phyloP scores from a whole-genome alignment of 2,888 invertebrate species.

The Spisula subtruncata region DNA sequence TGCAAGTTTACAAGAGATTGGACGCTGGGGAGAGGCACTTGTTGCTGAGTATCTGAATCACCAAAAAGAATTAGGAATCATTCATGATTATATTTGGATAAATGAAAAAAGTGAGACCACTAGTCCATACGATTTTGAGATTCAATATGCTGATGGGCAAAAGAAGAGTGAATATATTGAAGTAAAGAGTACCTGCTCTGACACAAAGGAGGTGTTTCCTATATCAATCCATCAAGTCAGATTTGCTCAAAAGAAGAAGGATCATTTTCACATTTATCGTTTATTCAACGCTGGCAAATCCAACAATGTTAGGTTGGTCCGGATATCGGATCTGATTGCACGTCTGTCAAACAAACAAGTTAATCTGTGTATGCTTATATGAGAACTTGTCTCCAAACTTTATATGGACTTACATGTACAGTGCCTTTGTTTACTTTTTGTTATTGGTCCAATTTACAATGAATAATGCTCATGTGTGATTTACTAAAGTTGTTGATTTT shows the following conservation, averaged over 20 bases:
- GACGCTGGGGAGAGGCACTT: slow-evolving; percentile 84
- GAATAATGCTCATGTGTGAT: slow-evolving; percentile 76
- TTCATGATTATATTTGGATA: slow-evolving; percentile 79
- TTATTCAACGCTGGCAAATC: slow-evolving; percentile 84
- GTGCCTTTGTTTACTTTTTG: not conserved
- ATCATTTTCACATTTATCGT: slow-evolving; percentile 84
- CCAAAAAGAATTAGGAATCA: slow-evolving; percentile 74
- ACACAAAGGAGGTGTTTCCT: slow-evolving; percentile 83
- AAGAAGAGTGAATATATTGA: slow-evolving; percentile 69
- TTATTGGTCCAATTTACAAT: slow-evolving; percentile 60
- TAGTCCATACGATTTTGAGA: slow-evolving; percentile 84
- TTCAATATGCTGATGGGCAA: slow-evolving; percentile 69
- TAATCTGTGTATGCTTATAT: slow-evolving; percentile 81
- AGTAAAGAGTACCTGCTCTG: slow-evolving; percentile 81
- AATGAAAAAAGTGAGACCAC: slow-evolving; percentile 80
- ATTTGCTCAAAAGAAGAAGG: slow-evolving; percentile 82
- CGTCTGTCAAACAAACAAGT: slow-evolving; percentile 81
- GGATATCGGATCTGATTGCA: slow-evolving; percentile 82
- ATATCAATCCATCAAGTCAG: slow-evolving; percentile 84
- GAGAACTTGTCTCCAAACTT: not conserved
- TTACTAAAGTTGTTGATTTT: not conserved
- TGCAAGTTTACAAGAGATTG: slow-evolving; percentile 73
- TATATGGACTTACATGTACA: not conserved
- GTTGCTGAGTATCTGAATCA: slow-evolving; percentile 82
- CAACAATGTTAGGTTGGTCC: slow-evolving; percentile 77